Conservation (phyloP, 2,113 vertebrate species). For the Thunnus maccoyii region DNA sequence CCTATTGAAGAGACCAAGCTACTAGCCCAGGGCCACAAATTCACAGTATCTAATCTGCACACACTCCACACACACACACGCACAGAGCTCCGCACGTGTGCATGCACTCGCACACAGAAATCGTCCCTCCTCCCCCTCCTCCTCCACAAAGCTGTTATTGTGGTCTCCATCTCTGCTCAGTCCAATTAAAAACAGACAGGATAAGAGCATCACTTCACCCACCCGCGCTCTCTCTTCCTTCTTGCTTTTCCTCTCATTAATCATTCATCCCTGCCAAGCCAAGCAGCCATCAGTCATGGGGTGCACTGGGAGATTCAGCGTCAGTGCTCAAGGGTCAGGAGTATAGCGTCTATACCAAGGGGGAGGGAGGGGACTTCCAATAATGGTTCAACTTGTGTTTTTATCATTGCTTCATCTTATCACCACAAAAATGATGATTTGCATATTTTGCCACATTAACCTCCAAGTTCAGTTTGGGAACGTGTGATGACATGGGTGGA, state of each 20-base stretch:
- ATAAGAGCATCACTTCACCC: slow-evolving; percentile 74
- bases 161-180: slow-evolving; percentile 63
- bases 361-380: slow-evolving; percentile 14
- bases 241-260: slow-evolving; percentile 67
- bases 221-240: slow-evolving; percentile 58
- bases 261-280: slow-evolving; percentile 72
- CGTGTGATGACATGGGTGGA: slow-evolving; percentile 28
- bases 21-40: slow-evolving; percentile 59
- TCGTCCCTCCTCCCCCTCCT: slow-evolving; percentile 34
- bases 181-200: slow-evolving; percentile 78
- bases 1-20: slow-evolving; percentile 51
- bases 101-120: slow-evolving; percentile 57
- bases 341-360: slow-evolving; percentile 41
- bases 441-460: background rate
- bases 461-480: background rate
- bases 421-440: background rate
- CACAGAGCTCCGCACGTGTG: slow-evolving; percentile 61
- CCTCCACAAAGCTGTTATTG: slow-evolving; percentile 76
- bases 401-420: too few species aligned
- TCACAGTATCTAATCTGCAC: slow-evolving; percentile 75
- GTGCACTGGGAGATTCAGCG: slow-evolving; percentile 38
- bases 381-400: background rate
- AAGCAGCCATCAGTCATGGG: slow-evolving; percentile 60
- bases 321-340: slow-evolving; percentile 49
- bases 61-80: slow-evolving; percentile 56